Evolutionary conservation across 1,140 invertebrate species (phyloP).

Genomic region (Zaprionus africanus): DNA sequence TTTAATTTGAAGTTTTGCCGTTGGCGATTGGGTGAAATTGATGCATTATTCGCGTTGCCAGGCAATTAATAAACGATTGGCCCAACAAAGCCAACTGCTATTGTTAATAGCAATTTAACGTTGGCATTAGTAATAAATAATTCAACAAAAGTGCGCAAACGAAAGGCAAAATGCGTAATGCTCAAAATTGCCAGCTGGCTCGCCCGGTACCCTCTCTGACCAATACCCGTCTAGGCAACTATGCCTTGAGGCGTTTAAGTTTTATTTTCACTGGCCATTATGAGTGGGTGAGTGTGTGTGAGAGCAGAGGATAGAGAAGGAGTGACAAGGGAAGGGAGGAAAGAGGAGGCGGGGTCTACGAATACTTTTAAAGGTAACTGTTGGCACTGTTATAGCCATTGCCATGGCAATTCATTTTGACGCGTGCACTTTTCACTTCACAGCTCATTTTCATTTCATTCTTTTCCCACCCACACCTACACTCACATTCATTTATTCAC

Average conservation of each 20-base stretch:
- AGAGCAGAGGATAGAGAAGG: background rate
- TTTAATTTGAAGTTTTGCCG: slow-evolving; percentile 38
- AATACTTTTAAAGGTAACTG: slow-evolving; percentile 42
- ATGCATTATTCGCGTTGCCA: slow-evolving; percentile 35
- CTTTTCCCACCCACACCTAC: background rate
- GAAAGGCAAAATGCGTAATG: slow-evolving; percentile 22
- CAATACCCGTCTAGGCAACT: no score
- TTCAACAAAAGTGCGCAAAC: slow-evolving; percentile 48
- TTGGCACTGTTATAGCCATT: slow-evolving; percentile 31
- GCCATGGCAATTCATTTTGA: slow-evolving; percentile 47
- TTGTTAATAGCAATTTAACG: slow-evolving; percentile 50
- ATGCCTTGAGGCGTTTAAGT: background rate
- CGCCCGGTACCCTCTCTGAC: background rate
- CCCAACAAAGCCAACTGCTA: slow-evolving; percentile 26
- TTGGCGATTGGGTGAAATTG: slow-evolving; percentile 43
- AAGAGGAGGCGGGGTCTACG: background rate
- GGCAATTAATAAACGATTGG: slow-evolving; percentile 51
- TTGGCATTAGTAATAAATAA: slow-evolving; percentile 69
- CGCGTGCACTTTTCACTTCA: slow-evolving; percentile 57
- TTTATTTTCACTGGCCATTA: slow-evolving; percentile 2
- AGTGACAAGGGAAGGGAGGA: no score
- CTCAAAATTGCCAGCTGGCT: slow-evolving; percentile 26
- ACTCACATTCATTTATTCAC: slow-evolving; percentile 4
- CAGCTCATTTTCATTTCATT: slow-evolving; percentile 57
- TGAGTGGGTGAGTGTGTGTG: slow-evolving; percentile 6